Conservation (phyloP, 2,888 invertebrate genomes). For the Mamestra brassicae region DNA sequence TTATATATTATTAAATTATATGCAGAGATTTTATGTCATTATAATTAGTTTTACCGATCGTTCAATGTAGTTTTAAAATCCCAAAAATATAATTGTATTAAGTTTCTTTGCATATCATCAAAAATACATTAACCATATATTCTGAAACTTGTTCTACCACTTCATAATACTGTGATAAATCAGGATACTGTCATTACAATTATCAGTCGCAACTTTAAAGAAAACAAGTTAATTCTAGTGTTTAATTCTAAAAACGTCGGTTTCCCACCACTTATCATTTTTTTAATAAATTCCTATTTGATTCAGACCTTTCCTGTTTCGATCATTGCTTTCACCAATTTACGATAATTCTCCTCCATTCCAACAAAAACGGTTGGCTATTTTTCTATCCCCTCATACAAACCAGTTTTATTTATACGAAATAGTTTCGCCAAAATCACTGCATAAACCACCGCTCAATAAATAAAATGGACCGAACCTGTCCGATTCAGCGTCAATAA, state of each 20-base stretch:
- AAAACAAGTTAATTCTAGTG: conserved; percentile 27
- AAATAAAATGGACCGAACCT: conserved; percentile 85
- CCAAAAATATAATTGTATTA: background rate
- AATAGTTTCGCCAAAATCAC: conserved; percentile 71
- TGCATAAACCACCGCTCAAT: conserved; percentile 75
- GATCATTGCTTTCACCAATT: conserved; percentile 56
- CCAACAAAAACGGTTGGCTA: conserved; percentile 46
- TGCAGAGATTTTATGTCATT: background rate
- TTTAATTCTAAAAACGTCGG: conserved; percentile 21
- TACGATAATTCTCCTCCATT: conserved; percentile 48
- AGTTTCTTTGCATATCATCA: background rate
- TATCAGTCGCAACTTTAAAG: conserved; percentile 2
- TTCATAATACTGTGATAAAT: background rate
- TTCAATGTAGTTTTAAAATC: background rate
- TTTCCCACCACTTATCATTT: conserved; percentile 37
- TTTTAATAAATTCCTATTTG: conserved; percentile 38
- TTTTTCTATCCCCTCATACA: conserved; percentile 58
- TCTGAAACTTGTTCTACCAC: background rate
- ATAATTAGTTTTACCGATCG: background rate
- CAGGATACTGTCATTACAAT: background rate
- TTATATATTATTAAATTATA: too few relatives aligned
- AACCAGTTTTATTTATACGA: conserved; percentile 59
- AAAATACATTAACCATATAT: background rate
- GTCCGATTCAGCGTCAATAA: conserved; percentile 87
- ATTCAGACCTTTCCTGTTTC: conserved; percentile 43